Percentiles rank a stretch among this genome's conserved stretches.
Evolutionary conservation across 1,140 invertebrate genomes (phyloP).

Genomic region (Anthonomus grandis): DNA sequence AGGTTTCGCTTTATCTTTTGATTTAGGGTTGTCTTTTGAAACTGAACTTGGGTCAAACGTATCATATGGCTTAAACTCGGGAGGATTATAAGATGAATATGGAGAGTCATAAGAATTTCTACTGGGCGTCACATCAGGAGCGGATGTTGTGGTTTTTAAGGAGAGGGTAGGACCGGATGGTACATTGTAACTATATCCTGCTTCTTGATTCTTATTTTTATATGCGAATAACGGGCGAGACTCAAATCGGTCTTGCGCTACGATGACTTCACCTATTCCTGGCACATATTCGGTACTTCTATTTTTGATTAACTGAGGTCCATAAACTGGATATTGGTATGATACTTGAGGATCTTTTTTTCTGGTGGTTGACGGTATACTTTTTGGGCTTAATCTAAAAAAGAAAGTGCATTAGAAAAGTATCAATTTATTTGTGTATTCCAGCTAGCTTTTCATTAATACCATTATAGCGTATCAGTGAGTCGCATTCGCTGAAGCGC

Average conservation of each 20-base stretch:
- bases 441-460: too few species aligned
- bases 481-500: too few species aligned
- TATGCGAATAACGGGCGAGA: conserved; percentile 42
- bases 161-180: not conserved
- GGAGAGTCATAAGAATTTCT: conserved; percentile 35
- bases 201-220: conserved; percentile 21
- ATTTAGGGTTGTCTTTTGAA: not conserved
- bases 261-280: conserved; percentile 42
- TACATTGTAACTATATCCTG: too few species aligned
- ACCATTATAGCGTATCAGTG: too few species aligned
- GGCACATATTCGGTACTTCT: conserved; percentile 32
- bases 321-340: conserved; percentile 32
- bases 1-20: conserved; percentile 9
- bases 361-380: conserved; percentile 27
- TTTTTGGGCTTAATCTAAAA: conserved; percentile 36
- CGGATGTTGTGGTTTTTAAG: conserved; percentile 7
- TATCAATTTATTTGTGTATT: too few species aligned
- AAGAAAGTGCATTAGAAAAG: too few species aligned
- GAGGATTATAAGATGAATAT: conserved; percentile 42
- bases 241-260: conserved; percentile 40
- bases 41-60: too few species aligned
- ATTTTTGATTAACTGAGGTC: conserved; percentile 26
- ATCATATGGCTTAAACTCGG: conserved; percentile 29
- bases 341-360: conserved; percentile 21
- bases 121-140: conserved; percentile 12